Evolutionary conservation across 2,113 vertebrate species (phyloP).

Genomic region (Bambusicola thoracicus): DNA sequence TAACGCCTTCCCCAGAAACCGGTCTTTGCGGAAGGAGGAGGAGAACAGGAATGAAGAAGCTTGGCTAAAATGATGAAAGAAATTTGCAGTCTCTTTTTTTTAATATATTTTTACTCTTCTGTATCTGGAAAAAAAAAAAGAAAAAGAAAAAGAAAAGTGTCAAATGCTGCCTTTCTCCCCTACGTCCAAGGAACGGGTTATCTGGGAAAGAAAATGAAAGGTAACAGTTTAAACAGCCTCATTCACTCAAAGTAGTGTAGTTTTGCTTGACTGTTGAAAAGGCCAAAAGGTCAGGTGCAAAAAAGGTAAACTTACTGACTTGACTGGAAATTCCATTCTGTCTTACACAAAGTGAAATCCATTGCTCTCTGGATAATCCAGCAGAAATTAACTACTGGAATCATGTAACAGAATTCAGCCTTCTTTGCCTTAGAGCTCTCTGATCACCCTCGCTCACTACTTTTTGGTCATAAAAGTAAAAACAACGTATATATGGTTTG

Average conservation of each 20-base stretch:
- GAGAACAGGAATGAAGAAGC: conserved; percentile 78
- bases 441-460: neutral
- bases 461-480: neutral
- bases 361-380: neutral
- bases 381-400: neutral
- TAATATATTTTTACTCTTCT: conserved; percentile 79
- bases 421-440: neutral
- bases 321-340: neutral
- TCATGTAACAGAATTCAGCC: neutral
- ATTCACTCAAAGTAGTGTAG: neutral
- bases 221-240: neutral
- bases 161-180: conserved; percentile 70
- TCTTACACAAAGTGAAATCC: neutral
- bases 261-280: neutral
- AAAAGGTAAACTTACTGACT: neutral
- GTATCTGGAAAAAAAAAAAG: conserved; percentile 81
- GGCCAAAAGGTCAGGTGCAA: neutral
- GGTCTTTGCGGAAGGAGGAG: conserved; percentile 78
- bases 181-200: conserved; percentile 14
- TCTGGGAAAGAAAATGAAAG: conserved; percentile 47
- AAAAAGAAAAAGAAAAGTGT: conserved; percentile 75
- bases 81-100: conserved; percentile 77
- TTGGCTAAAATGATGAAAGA: conserved; percentile 81
- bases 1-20: conserved; percentile 73
- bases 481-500: neutral